phyloP scores from a whole-genome alignment of 2,113 vertebrate genomes.

The Ptyas mucosa region DNA sequence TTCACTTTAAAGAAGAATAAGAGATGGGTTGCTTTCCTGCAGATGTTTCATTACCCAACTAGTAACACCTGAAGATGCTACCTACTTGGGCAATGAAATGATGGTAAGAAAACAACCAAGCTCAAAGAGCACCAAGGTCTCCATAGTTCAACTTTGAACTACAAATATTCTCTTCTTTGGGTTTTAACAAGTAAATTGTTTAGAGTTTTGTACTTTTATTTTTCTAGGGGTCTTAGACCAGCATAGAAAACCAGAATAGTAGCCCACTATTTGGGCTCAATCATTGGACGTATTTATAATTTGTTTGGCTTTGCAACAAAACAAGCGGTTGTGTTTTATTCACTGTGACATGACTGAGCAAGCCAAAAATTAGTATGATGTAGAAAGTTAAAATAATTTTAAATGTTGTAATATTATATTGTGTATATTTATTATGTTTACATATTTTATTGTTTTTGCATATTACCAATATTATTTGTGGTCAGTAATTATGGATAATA shows the following conservation, averaged over 20 bases:
- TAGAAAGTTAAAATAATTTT: neutral
- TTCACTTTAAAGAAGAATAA: neutral
- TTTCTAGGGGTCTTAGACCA: neutral
- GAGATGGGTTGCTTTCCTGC: neutral
- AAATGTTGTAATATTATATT: neutral
- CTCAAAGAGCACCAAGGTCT: neutral
- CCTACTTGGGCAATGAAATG: neutral
- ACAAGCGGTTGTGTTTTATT: neutral
- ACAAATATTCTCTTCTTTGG: neutral
- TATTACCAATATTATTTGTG: neutral
- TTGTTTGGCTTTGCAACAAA: neutral
- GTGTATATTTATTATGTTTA: neutral
- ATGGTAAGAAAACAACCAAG: neutral
- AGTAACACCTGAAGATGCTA: neutral
- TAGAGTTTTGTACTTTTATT: neutral
- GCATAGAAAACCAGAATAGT: neutral
- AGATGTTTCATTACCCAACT: neutral
- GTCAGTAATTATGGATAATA: neutral
- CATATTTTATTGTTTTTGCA: neutral
- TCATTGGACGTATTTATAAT: neutral
- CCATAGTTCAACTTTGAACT: neutral
- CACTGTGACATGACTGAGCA: neutral
- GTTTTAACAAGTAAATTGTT: neutral
- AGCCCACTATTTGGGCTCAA: neutral
- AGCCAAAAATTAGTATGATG: neutral